Percentiles rank a stretch among this genome's conserved stretches.
Conservation (phyloP, 2,113 vertebrate species). For the Pteruthius melanotis region DNA sequence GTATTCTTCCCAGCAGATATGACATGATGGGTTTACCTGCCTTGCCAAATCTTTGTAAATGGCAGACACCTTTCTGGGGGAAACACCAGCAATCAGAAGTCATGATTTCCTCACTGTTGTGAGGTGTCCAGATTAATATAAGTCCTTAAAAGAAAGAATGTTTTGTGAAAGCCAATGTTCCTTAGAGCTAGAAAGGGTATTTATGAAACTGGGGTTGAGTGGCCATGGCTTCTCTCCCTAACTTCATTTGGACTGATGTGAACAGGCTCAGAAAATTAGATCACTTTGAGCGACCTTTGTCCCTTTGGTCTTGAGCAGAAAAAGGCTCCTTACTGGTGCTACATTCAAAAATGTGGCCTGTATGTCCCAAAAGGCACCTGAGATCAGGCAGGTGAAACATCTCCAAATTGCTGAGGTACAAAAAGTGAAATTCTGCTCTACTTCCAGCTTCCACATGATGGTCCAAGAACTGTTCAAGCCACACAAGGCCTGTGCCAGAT, state of each 20-base stretch:
- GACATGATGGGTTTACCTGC: neutral
- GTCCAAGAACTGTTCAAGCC: neutral
- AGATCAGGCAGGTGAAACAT: neutral
- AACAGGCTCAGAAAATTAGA: neutral
- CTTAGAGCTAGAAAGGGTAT: neutral
- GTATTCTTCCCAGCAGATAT: neutral
- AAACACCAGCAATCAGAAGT: neutral
- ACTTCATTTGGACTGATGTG: neutral
- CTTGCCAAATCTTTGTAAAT: neutral
- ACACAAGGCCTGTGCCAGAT: neutral
- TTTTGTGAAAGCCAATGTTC: neutral
- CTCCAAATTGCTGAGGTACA: neutral
- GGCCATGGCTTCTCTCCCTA: neutral
- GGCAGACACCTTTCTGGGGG: neutral
- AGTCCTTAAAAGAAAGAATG: neutral
- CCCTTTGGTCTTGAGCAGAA: neutral
- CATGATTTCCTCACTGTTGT: neutral
- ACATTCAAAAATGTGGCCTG: neutral
- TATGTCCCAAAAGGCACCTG: neutral
- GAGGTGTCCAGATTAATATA: neutral
- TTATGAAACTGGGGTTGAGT: neutral
- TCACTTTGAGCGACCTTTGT: neutral
- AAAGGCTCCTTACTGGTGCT: neutral
- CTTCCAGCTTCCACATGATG: neutral
- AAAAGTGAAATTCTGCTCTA: neutral